phyloP scores from a whole-genome alignment of 2,797 vertebrate genomes.

The Odontamblyopus lacepedii region DNA sequence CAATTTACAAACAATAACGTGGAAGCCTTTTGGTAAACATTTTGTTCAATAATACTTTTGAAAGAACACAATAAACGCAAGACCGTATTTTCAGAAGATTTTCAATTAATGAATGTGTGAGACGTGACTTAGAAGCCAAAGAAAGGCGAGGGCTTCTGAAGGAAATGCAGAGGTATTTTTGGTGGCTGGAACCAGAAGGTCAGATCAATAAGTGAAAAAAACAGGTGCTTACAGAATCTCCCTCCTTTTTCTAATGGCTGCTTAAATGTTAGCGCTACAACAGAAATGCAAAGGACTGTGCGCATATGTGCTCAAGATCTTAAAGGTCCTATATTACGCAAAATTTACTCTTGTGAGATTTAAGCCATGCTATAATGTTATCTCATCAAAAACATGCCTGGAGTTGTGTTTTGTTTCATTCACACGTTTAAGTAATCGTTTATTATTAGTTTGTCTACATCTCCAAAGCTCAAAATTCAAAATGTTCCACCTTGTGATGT shows the following conservation, averaged over 20 bases:
- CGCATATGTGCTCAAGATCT: constrained; percentile 26
- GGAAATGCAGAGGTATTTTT: constrained; percentile 53
- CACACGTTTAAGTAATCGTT: too few species aligned
- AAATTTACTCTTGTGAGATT: too few species aligned
- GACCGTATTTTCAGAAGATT: constrained; percentile 12
- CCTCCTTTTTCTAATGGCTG: constrained; percentile 48
- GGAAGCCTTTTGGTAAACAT: not conserved
- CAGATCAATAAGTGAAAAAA: constrained; percentile 74
- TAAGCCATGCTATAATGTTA: too few species aligned
- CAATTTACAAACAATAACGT: not conserved
- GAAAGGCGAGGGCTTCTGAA: constrained; percentile 24
- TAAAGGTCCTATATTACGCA: too few species aligned
- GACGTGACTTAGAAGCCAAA: constrained; percentile 28
- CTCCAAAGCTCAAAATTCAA: too few species aligned
- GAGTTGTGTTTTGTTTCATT: too few species aligned
- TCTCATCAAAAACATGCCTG: too few species aligned
- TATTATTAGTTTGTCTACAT: too few species aligned
- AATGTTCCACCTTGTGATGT: too few species aligned
- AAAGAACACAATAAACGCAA: not conserved
- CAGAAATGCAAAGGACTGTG: constrained; percentile 39
- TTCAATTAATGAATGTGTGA: constrained; percentile 20
- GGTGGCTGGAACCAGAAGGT: constrained; percentile 68
- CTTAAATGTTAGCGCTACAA: constrained; percentile 58
- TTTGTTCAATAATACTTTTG: not conserved
- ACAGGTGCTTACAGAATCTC: constrained; percentile 57